These are phyloP conservation scores for Pteruthius melanotis DNA, from an alignment of 2,113 vertebrate genomes.

Conservation along the genomic window DNA sequence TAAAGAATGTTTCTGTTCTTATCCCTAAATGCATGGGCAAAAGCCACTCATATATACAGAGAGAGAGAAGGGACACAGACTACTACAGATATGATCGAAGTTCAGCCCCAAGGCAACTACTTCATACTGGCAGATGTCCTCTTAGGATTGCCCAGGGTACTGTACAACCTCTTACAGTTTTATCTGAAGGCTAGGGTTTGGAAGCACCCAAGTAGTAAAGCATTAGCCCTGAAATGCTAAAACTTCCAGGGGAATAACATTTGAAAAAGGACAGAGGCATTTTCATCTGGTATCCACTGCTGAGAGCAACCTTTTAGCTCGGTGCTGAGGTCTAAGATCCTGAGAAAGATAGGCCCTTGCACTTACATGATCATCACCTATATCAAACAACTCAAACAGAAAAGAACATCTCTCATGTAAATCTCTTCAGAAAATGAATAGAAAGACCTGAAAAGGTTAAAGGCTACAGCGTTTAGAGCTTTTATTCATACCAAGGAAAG, in stretches of 20 bases:
- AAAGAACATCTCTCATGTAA: constrained; percentile 55
- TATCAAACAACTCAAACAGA: constrained; percentile 37
- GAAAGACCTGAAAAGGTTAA: constrained; percentile 54
- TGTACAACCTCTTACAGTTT: background rate
- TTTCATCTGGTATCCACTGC: constrained; percentile 17
- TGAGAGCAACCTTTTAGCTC: constrained; percentile 30
- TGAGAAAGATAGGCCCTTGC: constrained; percentile 41
- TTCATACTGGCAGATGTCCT: background rate
- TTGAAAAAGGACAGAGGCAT: constrained; percentile 25
- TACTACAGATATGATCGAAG: background rate
- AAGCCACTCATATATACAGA: background rate
- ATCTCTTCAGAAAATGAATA: constrained; percentile 45
- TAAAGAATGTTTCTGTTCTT: background rate
- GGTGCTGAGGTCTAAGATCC: constrained; percentile 1
- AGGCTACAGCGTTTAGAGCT: constrained; percentile 34
- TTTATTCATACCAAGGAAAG: constrained; percentile 30
- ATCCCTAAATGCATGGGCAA: background rate
- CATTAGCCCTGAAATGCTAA: background rate
- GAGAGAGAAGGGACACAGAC: background rate
- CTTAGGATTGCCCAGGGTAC: background rate
- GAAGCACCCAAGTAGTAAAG: constrained; percentile 1
- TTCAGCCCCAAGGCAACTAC: background rate
- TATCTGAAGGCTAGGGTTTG: background rate
- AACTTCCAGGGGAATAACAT: constrained; percentile 5
- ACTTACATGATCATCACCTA: constrained; percentile 37